Conservation (phyloP, 2,113 vertebrate species). For the Pedetes capensis region DNA sequence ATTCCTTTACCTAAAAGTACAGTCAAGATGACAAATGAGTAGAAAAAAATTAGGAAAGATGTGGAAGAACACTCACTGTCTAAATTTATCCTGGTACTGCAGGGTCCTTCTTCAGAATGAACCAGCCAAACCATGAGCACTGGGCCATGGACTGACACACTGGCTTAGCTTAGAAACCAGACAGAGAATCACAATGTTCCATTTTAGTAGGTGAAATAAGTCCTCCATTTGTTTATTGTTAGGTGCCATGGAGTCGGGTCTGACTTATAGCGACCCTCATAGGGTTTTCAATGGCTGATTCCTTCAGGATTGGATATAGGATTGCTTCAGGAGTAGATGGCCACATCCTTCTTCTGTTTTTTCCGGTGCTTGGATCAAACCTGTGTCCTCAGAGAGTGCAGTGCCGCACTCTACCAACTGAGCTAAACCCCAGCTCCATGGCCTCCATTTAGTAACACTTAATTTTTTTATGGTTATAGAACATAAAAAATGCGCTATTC, state of each 20-base stretch:
- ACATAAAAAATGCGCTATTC: neutral
- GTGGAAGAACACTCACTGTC: neutral
- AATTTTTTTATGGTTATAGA: neutral
- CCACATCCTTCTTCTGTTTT: no score
- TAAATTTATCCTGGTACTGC: neutral
- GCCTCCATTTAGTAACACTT: neutral
- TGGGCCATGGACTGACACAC: neutral
- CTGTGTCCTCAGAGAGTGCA: no score
- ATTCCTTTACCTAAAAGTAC: neutral
- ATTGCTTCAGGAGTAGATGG: no score
- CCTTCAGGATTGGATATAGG: no score
- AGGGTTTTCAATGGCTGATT: no score
- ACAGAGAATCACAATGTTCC: neutral
- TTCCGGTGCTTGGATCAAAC: no score
- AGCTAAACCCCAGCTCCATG: no score
- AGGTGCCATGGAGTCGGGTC: no score
- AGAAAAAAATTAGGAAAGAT: neutral
- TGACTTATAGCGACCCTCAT: no score
- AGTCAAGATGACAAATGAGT: neutral
- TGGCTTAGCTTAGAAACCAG: neutral
- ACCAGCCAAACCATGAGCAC: neutral
- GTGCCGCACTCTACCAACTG: no score
- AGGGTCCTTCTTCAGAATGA: neutral
- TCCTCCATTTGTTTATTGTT: neutral
- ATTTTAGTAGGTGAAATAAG: neutral